Evolutionary conservation across 2,888 invertebrate species (phyloP).

Genomic region (Cylloceria caligata): DNA sequence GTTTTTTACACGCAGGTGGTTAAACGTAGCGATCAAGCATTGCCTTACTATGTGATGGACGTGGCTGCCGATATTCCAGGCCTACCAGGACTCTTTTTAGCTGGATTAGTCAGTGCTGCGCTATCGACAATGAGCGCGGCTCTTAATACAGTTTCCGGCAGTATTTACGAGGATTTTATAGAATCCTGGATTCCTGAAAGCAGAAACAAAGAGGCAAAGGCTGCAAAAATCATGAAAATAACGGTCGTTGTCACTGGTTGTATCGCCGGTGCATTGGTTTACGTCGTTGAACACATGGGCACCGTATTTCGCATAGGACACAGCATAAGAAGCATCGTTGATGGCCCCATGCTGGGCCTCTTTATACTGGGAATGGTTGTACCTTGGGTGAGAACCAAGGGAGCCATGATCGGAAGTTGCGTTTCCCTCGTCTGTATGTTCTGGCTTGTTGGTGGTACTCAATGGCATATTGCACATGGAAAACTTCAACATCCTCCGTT

Average conservation of each 20-base stretch:
- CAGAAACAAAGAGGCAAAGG: constrained; percentile 85
- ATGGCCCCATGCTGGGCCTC: constrained; percentile 89
- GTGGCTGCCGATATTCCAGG: constrained; percentile 88
- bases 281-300: constrained; percentile 88
- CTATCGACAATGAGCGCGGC: constrained; percentile 88
- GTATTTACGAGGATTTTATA: constrained; percentile 89
- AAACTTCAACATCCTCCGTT: constrained; percentile 69
- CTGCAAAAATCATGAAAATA: constrained; percentile 87
- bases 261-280: constrained; percentile 86
- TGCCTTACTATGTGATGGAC: constrained; percentile 91
- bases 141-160: constrained; percentile 88
- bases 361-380: constrained; percentile 90
- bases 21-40: constrained; percentile 85
- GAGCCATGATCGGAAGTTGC: constrained; percentile 86
- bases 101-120: constrained; percentile 91
- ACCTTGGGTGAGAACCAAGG: constrained; percentile 88
- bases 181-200: constrained; percentile 86
- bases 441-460: constrained; percentile 78
- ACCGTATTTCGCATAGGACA: constrained; percentile 88
- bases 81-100: constrained; percentile 91
- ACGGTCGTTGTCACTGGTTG: constrained; percentile 86
- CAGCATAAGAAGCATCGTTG: constrained; percentile 88
- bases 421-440: constrained; percentile 74
- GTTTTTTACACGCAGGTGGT: constrained; percentile 71
- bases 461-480: constrained; percentile 74